Evolutionary conservation across 2,888 invertebrate genomes (phyloP).

Genomic region (Cataglyphis cursor): DNA sequence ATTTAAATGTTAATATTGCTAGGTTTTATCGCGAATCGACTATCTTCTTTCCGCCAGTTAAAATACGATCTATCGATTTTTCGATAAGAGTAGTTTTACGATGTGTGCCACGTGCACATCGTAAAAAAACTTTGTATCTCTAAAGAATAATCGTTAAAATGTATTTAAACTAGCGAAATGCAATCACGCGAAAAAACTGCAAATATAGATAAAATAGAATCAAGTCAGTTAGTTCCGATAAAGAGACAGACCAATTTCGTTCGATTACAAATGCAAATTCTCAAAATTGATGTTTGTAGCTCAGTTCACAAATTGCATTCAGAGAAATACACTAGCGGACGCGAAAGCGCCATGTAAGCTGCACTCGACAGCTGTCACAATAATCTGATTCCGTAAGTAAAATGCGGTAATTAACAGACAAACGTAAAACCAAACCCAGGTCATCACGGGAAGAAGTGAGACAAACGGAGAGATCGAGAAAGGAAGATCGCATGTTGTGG

Average conservation of each 20-base stretch:
- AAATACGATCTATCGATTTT: slow-evolving; percentile 33
- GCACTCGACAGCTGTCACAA: slow-evolving; percentile 71
- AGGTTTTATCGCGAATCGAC: not conserved
- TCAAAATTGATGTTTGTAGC: slow-evolving; percentile 33
- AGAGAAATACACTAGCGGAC: slow-evolving; percentile 44
- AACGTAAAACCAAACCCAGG: slow-evolving; percentile 55
- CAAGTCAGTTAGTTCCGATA: slow-evolving; percentile 38
- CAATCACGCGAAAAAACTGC: slow-evolving; percentile 39
- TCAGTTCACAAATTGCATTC: slow-evolving; percentile 41
- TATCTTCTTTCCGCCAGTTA: not conserved
- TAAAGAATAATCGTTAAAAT: slow-evolving; percentile 43
- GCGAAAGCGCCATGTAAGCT: slow-evolving; percentile 46
- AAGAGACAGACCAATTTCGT: slow-evolving; percentile 21
- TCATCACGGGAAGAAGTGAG: slow-evolving; percentile 26
- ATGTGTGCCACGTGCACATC: slow-evolving; percentile 10
- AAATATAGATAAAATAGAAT: slow-evolving; percentile 36
- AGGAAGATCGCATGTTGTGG: slow-evolving; percentile 55
- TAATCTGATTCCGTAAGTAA: slow-evolving; percentile 75
- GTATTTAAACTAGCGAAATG: slow-evolving; percentile 21
- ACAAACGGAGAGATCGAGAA: slow-evolving; percentile 32
- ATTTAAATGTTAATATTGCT: slow-evolving; percentile 9
- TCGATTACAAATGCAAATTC: slow-evolving; percentile 38
- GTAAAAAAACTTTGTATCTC: slow-evolving; percentile 14
- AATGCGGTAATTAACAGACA: slow-evolving; percentile 77
- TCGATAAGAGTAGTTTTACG: slow-evolving; percentile 17